Base-by-base conservation (phyloP, 2,113 vertebrate species). In the Himantopus leucocephalus region DNA sequence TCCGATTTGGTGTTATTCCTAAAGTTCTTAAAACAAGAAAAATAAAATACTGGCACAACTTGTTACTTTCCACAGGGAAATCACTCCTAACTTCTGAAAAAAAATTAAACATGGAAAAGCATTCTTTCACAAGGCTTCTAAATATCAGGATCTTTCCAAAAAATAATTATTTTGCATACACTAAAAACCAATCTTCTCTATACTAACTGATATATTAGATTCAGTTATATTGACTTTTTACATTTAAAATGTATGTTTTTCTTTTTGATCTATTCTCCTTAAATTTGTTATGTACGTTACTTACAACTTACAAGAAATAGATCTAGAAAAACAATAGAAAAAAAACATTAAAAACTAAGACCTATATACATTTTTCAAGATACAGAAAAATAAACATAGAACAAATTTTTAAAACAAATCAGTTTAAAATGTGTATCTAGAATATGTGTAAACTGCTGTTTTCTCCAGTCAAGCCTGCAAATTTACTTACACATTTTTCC, bases 121-220 rank as follows among this genome's bases (percentile, higher is more conserved):
- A 45, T 60, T 43, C 16, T 55, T 74, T 37, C 62, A 87, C 6
- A 22, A 17, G 39, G 30, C 3, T 72, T 81, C 15, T 37, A 50
- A 67, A 52, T 41, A 52, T 19, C 9, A 41, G 21, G 18, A 35
- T 66, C 11, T 56, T 60, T 35, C 10, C 1, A 55, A 75, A 62
- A 86, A 47, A 4, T 23, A 73, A 58, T 16, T 63, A 24, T 34
- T 82, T 68, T 82, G 14, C 14, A 52, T 14, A 52, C 11, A 60
- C 1, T 17, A 43, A 60, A 56, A 27, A 8, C 0, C 4, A 34
- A 37, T 14, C 64, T 75, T 85, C 2, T 60, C 21, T 23, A 1
- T 48, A 6, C 4, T 24, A 56, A 32, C 12, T 27, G 30, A 39
- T 29, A 45, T 39, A 55, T 68, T 68, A 59, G n/a, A 85, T 63